Evolutionary conservation across 2,888 invertebrate species (phyloP).

Genomic region (Nomada goodeniana): DNA sequence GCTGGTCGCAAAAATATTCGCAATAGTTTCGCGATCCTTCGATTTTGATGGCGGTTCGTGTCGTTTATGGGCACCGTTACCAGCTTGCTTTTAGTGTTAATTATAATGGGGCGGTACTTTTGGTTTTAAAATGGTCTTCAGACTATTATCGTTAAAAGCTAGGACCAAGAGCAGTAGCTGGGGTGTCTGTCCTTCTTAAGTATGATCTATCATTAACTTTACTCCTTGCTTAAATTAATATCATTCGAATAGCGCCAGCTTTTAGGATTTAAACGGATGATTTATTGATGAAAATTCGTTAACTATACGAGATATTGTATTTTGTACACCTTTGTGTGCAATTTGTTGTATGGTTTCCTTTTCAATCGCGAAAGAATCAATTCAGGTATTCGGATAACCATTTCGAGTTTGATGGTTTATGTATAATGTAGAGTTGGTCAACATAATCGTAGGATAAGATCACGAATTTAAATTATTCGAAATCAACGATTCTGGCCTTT

Average conservation of each 20-base stretch:
- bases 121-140: constrained; percentile 38
- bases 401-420: too few relatives aligned
- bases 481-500: too few relatives aligned
- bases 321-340: too few relatives aligned
- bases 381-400: too few relatives aligned
- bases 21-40: constrained; percentile 17
- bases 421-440: too few relatives aligned
- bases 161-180: constrained; percentile 24
- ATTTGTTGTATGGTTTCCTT: too few relatives aligned
- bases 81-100: constrained; percentile 58
- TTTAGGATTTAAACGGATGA: background rate
- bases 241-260: background rate
- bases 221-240: constrained; percentile 10
- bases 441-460: too few relatives aligned
- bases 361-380: too few relatives aligned
- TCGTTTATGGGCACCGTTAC: constrained; percentile 39
- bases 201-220: constrained; percentile 5
- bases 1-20: background rate
- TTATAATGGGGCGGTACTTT: constrained; percentile 53
- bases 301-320: too few relatives aligned
- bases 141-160: constrained; percentile 39
- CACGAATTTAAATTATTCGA: too few relatives aligned
- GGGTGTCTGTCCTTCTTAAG: constrained; percentile 6
- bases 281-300: background rate
- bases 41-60: constrained; percentile 27